phyloP scores from a whole-genome alignment of 1,140 invertebrate species.

The Drosophila takahashii region DNA sequence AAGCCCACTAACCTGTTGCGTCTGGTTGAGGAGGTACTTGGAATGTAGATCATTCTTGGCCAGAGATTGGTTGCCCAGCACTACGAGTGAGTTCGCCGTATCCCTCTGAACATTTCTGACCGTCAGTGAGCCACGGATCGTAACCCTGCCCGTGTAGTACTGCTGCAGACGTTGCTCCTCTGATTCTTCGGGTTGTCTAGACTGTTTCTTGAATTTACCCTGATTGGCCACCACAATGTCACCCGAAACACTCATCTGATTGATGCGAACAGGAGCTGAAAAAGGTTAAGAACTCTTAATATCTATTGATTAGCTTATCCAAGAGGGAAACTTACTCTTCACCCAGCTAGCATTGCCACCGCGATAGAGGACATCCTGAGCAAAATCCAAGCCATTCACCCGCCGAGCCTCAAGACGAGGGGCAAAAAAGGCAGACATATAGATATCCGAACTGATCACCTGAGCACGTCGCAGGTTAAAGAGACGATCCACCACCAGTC shows the following conservation, averaged over 20 bases:
- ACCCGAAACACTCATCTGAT: slow-evolving; percentile 63
- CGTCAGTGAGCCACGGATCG: slow-evolving; percentile 60
- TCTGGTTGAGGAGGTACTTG: slow-evolving; percentile 43
- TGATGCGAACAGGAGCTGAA: slow-evolving; percentile 69
- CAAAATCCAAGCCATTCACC: slow-evolving; percentile 70
- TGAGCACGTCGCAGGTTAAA: slow-evolving; percentile 70
- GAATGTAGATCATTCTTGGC: slow-evolving; percentile 21
- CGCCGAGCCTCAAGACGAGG: slow-evolving; percentile 51
- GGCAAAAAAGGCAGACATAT: slow-evolving; percentile 66
- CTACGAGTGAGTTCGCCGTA: slow-evolving; percentile 14
- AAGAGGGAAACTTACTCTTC: slow-evolving; percentile 50
- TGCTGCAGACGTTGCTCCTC: slow-evolving; percentile 51
- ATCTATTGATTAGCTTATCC: neutral
- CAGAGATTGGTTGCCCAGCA: slow-evolving; percentile 48
- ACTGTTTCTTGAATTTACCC: neutral
- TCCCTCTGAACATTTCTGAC: slow-evolving; percentile 57
- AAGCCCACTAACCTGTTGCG: slow-evolving; percentile 45
- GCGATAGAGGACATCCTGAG: slow-evolving; percentile 63
- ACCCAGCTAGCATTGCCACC: slow-evolving; percentile 50
- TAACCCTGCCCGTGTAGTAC: slow-evolving; percentile 67
- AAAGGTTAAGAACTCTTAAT: neutral
- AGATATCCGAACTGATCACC: slow-evolving; percentile 58
- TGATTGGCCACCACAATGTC: slow-evolving; percentile 53
- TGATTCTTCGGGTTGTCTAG: neutral
- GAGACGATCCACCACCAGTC: slow-evolving; percentile 54